Conservation (phyloP, 2,888 invertebrate genomes). For the Cremastinae sp. region DNA sequence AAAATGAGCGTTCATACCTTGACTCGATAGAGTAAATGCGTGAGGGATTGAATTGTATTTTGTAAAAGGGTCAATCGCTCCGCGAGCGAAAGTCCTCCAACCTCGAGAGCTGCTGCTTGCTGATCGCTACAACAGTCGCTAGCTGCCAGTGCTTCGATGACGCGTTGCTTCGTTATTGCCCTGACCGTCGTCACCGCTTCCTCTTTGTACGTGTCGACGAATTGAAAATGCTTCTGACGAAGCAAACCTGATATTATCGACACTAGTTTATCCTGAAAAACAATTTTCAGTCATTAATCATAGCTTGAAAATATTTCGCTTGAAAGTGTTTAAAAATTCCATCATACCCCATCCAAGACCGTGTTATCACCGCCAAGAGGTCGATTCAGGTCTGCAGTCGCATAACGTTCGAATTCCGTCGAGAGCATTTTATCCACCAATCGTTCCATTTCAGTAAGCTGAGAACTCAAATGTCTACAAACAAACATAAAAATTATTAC, state of each 20-base stretch:
- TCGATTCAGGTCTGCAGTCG: slow-evolving; percentile 94
- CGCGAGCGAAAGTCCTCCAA: slow-evolving; percentile 78
- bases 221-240: slow-evolving; percentile 92
- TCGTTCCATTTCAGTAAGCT: slow-evolving; percentile 96
- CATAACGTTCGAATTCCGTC: slow-evolving; percentile 95
- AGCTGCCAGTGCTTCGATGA: slow-evolving; percentile 88
- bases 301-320: neutral
- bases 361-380: slow-evolving; percentile 84
- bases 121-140: slow-evolving; percentile 83
- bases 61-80: slow-evolving; percentile 82
- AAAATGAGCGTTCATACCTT: slow-evolving; percentile 78
- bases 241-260: slow-evolving; percentile 95
- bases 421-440: slow-evolving; percentile 98
- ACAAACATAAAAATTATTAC: slow-evolving; percentile 49
- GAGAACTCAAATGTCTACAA: slow-evolving; percentile 93
- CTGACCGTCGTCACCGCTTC: slow-evolving; percentile 95
- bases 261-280: slow-evolving; percentile 89
- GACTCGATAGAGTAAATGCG: slow-evolving; percentile 81
- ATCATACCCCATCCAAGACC: slow-evolving; percentile 84
- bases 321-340: slow-evolving; percentile 4
- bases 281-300: neutral
- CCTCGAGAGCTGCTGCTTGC: slow-evolving; percentile 78
- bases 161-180: slow-evolving; percentile 92
- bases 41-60: slow-evolving; percentile 81
- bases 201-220: slow-evolving; percentile 92